Base-by-base conservation (phyloP, 1,140 invertebrate species). In the Hypsibius dujardini region DNA sequence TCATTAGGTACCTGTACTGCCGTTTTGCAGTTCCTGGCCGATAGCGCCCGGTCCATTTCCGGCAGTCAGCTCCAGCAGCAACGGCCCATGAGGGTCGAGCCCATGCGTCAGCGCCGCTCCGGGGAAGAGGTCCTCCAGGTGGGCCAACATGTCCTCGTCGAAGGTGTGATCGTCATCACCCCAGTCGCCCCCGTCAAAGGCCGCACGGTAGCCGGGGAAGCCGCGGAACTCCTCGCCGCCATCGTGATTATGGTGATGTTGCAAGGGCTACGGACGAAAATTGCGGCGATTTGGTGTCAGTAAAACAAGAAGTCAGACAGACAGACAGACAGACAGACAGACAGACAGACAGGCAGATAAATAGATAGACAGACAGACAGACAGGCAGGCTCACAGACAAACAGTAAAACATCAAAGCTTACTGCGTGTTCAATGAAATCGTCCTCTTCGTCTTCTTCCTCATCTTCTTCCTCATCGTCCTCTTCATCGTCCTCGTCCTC, bases 401-500 rank as follows among this genome's bases (percentile, higher is more conserved):
- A n/a, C n/a, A n/a, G n/a, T n/a, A n/a, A n/a, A n/a, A n/a, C n/a
- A n/a, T n/a, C n/a, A n/a, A n/a, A n/a, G n/a, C 50, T 7, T 56
- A 56, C 50, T 7, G 50, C 50, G n/a, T 7, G 50, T 56, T 56
- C 50, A n/a, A 56, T 56, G 50, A 56, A 56, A n/a, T 81, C 78
- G 46, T 78, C 78, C 56, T 80, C 80, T 46, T 79, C 77, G 42
- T 77, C 79, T 14, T 76, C 77, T n/a, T 76, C 75, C 47, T 78
- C 76, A 71, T 76, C 79, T n/a, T 82, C 77, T 74, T 79, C 81
- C 71, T 83, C 82, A 70, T 83, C 84, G 46, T 84, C 85, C 73
- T 87, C 86, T 71, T 87, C 86, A 47, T 85, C 85, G 3, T 84
- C 84, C 59, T 72, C 70, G 56, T 75, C 72, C 28, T 73, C 75